These are phyloP conservation scores for Mya arenaria DNA, from an alignment of 1,140 invertebrate species.

Conservation along the genomic window DNA sequence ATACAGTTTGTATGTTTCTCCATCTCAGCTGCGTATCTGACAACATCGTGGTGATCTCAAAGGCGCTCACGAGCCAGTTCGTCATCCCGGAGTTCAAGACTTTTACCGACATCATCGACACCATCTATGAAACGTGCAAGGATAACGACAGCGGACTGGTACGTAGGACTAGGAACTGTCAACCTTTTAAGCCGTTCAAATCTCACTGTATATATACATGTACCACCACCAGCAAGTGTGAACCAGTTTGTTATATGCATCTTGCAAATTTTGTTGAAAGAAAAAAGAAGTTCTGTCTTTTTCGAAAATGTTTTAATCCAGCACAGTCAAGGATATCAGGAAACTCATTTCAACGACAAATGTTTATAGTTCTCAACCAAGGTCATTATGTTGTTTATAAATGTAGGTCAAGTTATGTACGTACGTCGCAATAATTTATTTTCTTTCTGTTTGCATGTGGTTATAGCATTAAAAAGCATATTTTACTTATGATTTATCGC, in stretches of 20 bases:
- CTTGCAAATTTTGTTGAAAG: background rate
- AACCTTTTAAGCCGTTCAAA: too few relatives aligned
- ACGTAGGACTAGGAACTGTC: slow-evolving; percentile 32
- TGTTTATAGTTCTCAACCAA: background rate
- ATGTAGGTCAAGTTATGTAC: background rate
- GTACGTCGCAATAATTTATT: background rate
- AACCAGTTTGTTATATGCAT: too few relatives aligned
- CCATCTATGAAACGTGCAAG: slow-evolving; percentile 96
- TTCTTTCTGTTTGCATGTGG: too few relatives aligned
- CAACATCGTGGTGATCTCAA: slow-evolving; percentile 94
- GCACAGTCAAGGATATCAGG: too few relatives aligned
- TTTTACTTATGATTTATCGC: background rate
- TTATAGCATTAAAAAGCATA: background rate
- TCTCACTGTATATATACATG: too few relatives aligned
- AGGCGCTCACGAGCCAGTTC: slow-evolving; percentile 96
- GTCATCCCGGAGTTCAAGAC: slow-evolving; percentile 96
- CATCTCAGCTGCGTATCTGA: slow-evolving; percentile 89
- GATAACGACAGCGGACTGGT: slow-evolving; percentile 92
- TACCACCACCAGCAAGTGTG: too few relatives aligned
- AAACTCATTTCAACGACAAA: too few relatives aligned
- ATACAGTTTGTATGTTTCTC: too few relatives aligned
- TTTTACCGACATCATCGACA: slow-evolving; percentile 95
- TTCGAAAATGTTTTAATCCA: too few relatives aligned
- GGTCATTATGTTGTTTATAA: background rate
- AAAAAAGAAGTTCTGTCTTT: too few relatives aligned